A percentile compares a stretch with the other conserved stretches of the same genome.
These are phyloP conservation scores for Coregonus clupeaformis DNA, from an alignment of 2,113 vertebrate species.

Conservation along the genomic window DNA sequence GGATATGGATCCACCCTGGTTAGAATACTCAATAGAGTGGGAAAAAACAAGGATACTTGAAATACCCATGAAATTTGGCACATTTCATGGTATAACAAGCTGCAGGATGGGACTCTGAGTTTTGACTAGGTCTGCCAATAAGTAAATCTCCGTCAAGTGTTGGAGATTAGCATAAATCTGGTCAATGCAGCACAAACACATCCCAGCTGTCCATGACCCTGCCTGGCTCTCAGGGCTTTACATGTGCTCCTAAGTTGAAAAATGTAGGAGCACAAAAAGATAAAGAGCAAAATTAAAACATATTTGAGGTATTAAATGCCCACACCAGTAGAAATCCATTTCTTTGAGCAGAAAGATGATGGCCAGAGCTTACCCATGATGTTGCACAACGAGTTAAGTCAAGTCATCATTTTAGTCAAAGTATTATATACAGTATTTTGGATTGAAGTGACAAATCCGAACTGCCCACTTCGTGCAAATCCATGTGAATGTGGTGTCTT, in stretches of 20 bases:
- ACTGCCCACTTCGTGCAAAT: background rate
- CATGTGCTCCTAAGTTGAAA: background rate
- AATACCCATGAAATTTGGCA: constrained; percentile 57
- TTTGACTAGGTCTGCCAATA: constrained; percentile 28
- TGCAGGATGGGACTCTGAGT: constrained; percentile 37
- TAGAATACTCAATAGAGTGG: constrained; percentile 12
- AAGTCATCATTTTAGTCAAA: too few species aligned
- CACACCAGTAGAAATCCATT: too few species aligned
- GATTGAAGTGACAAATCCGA: background rate
- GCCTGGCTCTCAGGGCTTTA: background rate
- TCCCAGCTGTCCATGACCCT: constrained; percentile 37
- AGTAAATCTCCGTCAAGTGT: constrained; percentile 50
- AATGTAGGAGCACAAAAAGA: too few species aligned
- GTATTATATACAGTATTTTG: constrained; percentile 7
- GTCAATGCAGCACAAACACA: constrained; percentile 24
- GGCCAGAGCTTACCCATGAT: too few species aligned
- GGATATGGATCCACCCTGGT: constrained; percentile 23
- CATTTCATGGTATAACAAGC: constrained; percentile 57
- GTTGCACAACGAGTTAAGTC: too few species aligned
- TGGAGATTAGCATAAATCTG: constrained; percentile 48
- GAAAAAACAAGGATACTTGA: constrained; percentile 37
- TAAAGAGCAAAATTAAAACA: too few species aligned
- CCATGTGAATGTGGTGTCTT: too few species aligned
- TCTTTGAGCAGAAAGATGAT: too few species aligned
- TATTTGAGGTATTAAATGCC: too few species aligned